Percentiles rank a stretch among this genome's conserved stretches.
Conservation (phyloP, 2,888 invertebrate species). For the Synanthedon tipuliformis region DNA sequence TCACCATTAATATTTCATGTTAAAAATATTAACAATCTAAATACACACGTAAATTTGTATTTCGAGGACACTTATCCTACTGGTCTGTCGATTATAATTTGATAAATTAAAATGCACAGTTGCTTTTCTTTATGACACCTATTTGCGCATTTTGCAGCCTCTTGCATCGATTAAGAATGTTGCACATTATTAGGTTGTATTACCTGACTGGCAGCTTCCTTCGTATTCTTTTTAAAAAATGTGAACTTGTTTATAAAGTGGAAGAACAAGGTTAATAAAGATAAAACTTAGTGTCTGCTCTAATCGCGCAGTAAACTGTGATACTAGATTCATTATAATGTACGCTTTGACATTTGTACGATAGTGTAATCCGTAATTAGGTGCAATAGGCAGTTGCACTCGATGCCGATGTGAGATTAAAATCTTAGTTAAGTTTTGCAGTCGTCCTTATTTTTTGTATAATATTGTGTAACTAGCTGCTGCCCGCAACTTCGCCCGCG, state of each 20-base stretch:
- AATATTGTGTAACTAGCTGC: no score
- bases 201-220: not conserved
- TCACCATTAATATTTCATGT: no score
- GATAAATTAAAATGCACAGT: no score
- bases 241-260: not conserved
- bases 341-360: slow-evolving; percentile 2
- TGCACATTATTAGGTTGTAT: not conserved
- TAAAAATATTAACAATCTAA: no score
- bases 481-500: no score
- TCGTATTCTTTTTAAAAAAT: not conserved
- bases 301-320: slow-evolving; percentile 5
- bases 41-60: no score
- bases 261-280: slow-evolving; percentile 4
- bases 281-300: slow-evolving; percentile 3
- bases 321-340: not conserved
- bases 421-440: not conserved
- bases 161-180: no score
- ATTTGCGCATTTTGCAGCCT: no score
- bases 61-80: no score
- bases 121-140: no score
- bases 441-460: no score
- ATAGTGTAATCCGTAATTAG: slow-evolving; percentile 4
- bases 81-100: no score
- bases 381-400: slow-evolving; percentile 1
- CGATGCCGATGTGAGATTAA: not conserved